phyloP scores from a whole-genome alignment of 2,113 vertebrate species.

The Limanda limanda region DNA sequence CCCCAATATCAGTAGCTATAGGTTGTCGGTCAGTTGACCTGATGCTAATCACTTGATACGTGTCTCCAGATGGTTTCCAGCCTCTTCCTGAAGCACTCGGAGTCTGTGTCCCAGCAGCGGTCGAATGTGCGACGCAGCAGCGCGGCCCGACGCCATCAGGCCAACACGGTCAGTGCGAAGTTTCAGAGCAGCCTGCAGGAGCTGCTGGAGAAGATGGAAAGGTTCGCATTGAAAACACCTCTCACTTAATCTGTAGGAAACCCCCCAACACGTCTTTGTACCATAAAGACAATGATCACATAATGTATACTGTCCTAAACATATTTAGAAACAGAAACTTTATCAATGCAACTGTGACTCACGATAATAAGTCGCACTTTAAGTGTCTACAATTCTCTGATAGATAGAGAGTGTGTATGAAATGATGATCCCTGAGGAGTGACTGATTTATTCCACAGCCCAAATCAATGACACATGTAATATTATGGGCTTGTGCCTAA shows the following conservation, averaged over 20 bases:
- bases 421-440: not conserved
- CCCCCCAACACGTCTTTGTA: not conserved
- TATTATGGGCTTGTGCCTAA: slow-evolving; percentile 1
- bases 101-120: slow-evolving; percentile 85
- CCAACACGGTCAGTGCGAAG: slow-evolving; percentile 92
- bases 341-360: slow-evolving; percentile 1
- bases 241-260: not conserved
- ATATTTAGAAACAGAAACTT: not conserved
- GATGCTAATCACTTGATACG: not conserved
- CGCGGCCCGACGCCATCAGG: slow-evolving; percentile 87
- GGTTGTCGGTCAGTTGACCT: not conserved
- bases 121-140: slow-evolving; percentile 86
- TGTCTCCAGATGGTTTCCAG: slow-evolving; percentile 89
- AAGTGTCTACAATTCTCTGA: not conserved
- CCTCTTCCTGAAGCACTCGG: slow-evolving; percentile 90
- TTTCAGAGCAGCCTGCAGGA: slow-evolving; percentile 96
- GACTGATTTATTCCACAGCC: not conserved
- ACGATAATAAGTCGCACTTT: slow-evolving; percentile 13
- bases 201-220: slow-evolving; percentile 95
- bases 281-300: too few species aligned
- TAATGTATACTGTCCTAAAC: too few species aligned
- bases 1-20: too few species aligned
- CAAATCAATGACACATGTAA: not conserved
- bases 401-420: not conserved
- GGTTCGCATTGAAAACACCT: slow-evolving; percentile 72